These are phyloP conservation scores for Oncorhynchus gorbuscha DNA, from an alignment of 2,113 vertebrate species.

Conservation along the genomic window DNA sequence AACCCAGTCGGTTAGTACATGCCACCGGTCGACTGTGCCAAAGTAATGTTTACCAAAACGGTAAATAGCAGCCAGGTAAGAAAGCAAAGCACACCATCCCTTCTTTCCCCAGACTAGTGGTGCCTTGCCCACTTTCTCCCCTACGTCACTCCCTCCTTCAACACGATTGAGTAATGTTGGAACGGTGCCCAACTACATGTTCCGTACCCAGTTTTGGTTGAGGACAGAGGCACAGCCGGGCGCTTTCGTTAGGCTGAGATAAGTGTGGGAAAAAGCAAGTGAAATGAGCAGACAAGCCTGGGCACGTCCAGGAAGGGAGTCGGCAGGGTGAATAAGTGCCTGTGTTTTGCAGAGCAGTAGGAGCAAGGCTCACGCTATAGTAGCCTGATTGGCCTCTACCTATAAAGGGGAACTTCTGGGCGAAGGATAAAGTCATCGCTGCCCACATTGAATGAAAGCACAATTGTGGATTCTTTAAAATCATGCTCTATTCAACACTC, in stretches of 20 bases:
- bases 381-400: too few relatives aligned
- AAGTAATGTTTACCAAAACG: slow-evolving; percentile 14
- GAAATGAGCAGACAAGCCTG: slow-evolving; percentile 71
- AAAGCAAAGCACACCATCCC: not conserved
- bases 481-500: too few relatives aligned
- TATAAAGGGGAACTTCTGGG: too few relatives aligned
- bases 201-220: slow-evolving; percentile 68
- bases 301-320: slow-evolving; percentile 56
- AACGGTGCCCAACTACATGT: slow-evolving; percentile 66
- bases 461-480: too few relatives aligned
- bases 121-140: not conserved
- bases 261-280: slow-evolving; percentile 83
- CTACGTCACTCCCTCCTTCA: not conserved
- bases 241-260: slow-evolving; percentile 74
- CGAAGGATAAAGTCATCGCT: too few relatives aligned
- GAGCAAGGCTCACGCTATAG: not conserved
- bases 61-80: slow-evolving; percentile 45
- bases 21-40: not conserved
- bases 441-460: too few relatives aligned
- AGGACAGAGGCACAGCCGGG: too few relatives aligned
- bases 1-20: too few relatives aligned
- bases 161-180: slow-evolving; percentile 49
- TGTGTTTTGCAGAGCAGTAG: too few relatives aligned
- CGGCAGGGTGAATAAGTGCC: not conserved
- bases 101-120: not conserved